phyloP scores from a whole-genome alignment of 2,888 invertebrate species.

The Patella ulyssiponensis region DNA sequence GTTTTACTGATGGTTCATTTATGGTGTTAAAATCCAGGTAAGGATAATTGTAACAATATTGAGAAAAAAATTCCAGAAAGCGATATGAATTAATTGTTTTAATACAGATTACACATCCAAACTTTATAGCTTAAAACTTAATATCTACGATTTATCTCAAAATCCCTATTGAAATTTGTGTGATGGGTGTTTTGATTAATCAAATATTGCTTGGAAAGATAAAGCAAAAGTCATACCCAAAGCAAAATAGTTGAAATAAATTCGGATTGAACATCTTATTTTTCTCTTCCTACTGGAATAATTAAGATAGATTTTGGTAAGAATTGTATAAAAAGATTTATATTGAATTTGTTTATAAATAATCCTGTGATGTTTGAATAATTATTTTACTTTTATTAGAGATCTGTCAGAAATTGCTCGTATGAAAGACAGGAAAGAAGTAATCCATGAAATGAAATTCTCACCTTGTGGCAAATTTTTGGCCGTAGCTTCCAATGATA shows the following conservation, averaged over 20 bases:
- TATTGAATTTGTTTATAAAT: neutral
- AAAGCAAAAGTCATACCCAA: too few relatives aligned
- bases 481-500: constrained; percentile 73
- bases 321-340: neutral
- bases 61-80: too few relatives aligned
- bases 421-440: constrained; percentile 71
- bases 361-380: neutral
- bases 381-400: constrained; percentile 47
- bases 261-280: too few relatives aligned
- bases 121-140: too few relatives aligned
- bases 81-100: too few relatives aligned
- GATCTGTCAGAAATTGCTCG: constrained; percentile 69
- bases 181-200: too few relatives aligned
- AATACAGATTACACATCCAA: too few relatives aligned
- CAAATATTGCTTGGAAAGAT: too few relatives aligned
- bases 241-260: too few relatives aligned
- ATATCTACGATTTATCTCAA: too few relatives aligned
- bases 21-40: constrained; percentile 69
- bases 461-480: constrained; percentile 72
- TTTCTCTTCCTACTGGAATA: neutral
- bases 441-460: constrained; percentile 73
- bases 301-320: neutral
- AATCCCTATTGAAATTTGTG: too few relatives aligned
- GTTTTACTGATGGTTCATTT: constrained; percentile 70
- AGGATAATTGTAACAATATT: constrained; percentile 9